phyloP scores from a whole-genome alignment of 53 echinoderm and acorn worm species.

The Henricia sp. region DNA sequence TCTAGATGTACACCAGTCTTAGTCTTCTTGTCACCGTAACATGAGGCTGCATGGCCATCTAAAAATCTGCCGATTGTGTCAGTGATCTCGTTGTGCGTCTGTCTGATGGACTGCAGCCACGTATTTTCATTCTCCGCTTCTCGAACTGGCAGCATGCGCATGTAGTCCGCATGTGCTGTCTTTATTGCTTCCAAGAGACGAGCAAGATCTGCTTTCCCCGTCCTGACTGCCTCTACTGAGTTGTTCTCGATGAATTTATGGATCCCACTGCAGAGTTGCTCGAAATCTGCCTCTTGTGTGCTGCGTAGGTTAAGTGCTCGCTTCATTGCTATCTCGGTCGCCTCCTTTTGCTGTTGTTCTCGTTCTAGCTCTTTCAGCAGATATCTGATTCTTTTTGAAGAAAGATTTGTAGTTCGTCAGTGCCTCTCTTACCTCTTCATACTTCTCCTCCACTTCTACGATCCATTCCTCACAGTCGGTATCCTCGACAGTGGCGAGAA shows the following conservation, averaged over 20 bases:
- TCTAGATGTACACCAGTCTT: background rate
- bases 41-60: background rate
- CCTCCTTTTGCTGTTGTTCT: background rate
- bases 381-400: background rate
- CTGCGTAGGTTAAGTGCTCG: background rate
- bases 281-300: background rate
- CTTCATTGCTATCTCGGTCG: background rate
- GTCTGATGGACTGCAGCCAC: constrained; percentile 27
- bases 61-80: constrained; percentile 2
- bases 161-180: constrained; percentile 19
- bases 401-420: no score
- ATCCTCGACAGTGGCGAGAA: background rate
- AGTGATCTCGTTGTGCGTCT: no score
- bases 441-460: background rate
- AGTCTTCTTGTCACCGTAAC: no score
- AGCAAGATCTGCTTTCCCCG: constrained; percentile 3
- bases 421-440: background rate
- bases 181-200: constrained; percentile 11
- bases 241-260: background rate
- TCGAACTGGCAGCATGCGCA: background rate
- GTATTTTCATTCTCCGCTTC: constrained; percentile 15
- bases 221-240: constrained; percentile 4
- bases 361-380: background rate
- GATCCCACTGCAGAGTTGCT: constrained; percentile 7
- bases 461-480: constrained; percentile 7